Percentiles rank a stretch among this genome's conserved stretches.
Conservation (phyloP, 2,888 invertebrate genomes). For the Drosophila antonietae region DNA sequence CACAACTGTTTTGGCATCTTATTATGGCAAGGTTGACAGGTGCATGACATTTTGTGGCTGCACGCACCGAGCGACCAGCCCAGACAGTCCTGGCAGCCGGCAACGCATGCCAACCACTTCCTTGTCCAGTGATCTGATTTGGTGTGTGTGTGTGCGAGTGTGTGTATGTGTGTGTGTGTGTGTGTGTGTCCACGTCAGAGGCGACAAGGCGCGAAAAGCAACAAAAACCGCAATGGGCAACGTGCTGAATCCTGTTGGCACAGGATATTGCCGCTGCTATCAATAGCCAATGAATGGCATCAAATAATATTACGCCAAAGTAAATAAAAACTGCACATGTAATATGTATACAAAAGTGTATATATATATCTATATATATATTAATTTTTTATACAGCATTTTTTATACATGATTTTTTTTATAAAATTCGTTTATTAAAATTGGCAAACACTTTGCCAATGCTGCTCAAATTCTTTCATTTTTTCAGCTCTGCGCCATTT, state of each 20-base stretch:
- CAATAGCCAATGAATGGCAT: constrained; percentile 59
- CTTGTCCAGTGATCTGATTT: constrained; percentile 3
- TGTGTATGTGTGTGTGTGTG: constrained; percentile 7
- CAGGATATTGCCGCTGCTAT: constrained; percentile 43
- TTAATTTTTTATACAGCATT: neutral
- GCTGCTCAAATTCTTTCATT: constrained; percentile 14
- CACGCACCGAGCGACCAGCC: constrained; percentile 58
- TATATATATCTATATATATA: constrained; percentile 15
- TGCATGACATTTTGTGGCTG: constrained; percentile 79
- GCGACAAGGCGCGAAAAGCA: constrained; percentile 59
- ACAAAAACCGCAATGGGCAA: constrained; percentile 60
- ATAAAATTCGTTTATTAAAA: constrained; percentile 61
- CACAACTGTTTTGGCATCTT: constrained; percentile 81
- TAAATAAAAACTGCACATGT: constrained; percentile 60
- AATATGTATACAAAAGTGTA: constrained; percentile 25
- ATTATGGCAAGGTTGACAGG: constrained; percentile 77
- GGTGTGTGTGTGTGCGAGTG: no score
- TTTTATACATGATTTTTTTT: constrained; percentile 9
- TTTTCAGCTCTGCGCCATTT: constrained; percentile 51
- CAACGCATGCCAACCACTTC: constrained; percentile 35
- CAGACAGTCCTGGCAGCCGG: constrained; percentile 46
- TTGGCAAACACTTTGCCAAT: constrained; percentile 61
- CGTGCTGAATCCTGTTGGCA: constrained; percentile 16
- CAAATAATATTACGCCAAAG: constrained; percentile 60
- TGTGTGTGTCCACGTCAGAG: constrained; percentile 27